These are phyloP conservation scores for Tupiocoris notatus DNA, from an alignment of 2,888 invertebrate genomes.

Conservation along the genomic window DNA sequence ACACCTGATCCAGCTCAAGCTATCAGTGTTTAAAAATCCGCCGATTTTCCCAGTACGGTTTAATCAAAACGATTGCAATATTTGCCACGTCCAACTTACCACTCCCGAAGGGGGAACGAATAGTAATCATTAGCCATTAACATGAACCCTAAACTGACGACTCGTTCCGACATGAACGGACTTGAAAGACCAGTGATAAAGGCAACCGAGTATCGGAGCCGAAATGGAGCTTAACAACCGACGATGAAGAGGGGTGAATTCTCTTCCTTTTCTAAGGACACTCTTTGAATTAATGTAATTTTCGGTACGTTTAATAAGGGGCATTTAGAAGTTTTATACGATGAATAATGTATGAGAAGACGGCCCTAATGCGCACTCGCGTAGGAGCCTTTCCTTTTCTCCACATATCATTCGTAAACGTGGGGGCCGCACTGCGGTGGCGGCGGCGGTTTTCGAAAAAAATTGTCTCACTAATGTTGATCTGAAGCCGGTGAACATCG, in stretches of 20 bases:
- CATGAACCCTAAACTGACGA: too few relatives aligned
- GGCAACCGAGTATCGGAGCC: too few relatives aligned
- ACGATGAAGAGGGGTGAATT: neutral
- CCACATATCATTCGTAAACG: slow-evolving; percentile 43
- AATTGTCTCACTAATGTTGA: slow-evolving; percentile 37
- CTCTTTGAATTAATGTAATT: slow-evolving; percentile 44
- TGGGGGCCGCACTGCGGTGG: slow-evolving; percentile 35
- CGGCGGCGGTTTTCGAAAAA: slow-evolving; percentile 17
- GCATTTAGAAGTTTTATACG: slow-evolving; percentile 42
- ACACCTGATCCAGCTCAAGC: too few relatives aligned
- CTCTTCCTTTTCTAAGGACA: slow-evolving; percentile 39
- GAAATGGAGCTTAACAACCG: neutral
- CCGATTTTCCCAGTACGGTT: too few relatives aligned
- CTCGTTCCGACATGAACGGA: too few relatives aligned
- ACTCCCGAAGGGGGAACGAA: too few relatives aligned
- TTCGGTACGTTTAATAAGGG: slow-evolving; percentile 45
- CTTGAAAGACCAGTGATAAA: too few relatives aligned
- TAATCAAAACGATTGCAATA: too few relatives aligned
- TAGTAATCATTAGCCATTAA: too few relatives aligned
- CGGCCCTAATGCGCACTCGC: slow-evolving; percentile 41
- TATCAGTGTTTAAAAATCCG: too few relatives aligned
- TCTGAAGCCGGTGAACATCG: too few relatives aligned
- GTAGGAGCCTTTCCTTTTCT: slow-evolving; percentile 37
- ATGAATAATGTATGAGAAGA: slow-evolving; percentile 41
- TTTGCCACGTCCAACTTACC: too few relatives aligned